Percentiles rank a stretch among this genome's conserved stretches.
Conservation (phyloP, 2,797 vertebrate species). For the Coluber constrictor region DNA sequence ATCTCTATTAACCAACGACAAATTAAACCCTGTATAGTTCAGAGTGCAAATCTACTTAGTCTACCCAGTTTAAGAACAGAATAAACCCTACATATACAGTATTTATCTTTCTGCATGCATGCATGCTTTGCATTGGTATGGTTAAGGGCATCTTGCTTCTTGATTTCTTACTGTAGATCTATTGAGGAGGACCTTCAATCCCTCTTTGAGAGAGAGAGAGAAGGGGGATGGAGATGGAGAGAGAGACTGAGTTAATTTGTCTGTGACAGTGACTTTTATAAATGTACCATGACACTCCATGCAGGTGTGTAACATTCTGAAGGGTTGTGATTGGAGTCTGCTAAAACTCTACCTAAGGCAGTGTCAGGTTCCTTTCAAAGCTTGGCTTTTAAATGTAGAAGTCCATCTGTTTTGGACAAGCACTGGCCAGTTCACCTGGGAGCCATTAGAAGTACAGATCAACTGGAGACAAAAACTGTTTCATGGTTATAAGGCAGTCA, state of each 20-base stretch:
- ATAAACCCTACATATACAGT: background rate
- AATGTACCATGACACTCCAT: background rate
- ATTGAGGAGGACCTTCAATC: background rate
- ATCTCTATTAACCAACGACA: background rate
- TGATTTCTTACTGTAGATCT: background rate
- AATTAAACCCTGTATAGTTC: background rate
- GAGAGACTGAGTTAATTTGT: background rate
- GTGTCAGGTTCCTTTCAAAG: constrained; percentile 9
- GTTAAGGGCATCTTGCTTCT: background rate
- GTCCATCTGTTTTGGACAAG: constrained; percentile 9
- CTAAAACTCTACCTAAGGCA: constrained; percentile 4
- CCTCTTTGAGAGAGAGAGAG: background rate
- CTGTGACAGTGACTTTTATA: background rate
- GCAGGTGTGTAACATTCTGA: constrained; percentile 8
- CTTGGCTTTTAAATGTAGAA: constrained; percentile 19
- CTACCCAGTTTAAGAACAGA: background rate
- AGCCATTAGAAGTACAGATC: constrained; percentile 9
- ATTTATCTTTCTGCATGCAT: background rate
- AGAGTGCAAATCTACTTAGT: background rate
- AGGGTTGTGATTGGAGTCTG: constrained; percentile 21
- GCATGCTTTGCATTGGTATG: background rate
- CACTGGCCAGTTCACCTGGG: background rate
- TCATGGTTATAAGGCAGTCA: constrained; percentile 29
- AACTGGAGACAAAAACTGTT: constrained; percentile 1
- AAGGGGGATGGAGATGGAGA: background rate